A percentile compares a stretch with the other conserved stretches of the same genome.
phyloP scores from a whole-genome alignment of 2,113 vertebrate species.

The Triplophysa tibetana region DNA sequence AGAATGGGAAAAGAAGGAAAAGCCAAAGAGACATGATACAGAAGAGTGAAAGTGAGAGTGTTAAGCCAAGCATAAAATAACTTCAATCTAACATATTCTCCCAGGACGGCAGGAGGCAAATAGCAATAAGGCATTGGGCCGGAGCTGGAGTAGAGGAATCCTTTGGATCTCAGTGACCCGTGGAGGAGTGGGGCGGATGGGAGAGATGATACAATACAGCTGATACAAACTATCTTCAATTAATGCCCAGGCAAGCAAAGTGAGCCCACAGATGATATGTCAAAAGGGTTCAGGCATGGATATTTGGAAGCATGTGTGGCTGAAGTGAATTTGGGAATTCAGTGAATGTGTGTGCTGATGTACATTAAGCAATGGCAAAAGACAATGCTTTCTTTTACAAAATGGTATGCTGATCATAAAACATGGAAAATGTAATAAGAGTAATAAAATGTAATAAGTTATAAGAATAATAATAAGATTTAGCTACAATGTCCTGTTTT shows the following conservation, averaged over 20 bases:
- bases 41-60: slow-evolving; percentile 76
- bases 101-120: slow-evolving; percentile 68
- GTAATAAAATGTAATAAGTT: no score
- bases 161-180: slow-evolving; percentile 72
- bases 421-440: not conserved
- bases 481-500: slow-evolving; percentile 41
- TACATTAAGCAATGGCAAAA: not conserved
- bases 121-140: slow-evolving; percentile 64
- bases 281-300: slow-evolving; percentile 72
- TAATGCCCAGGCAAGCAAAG: slow-evolving; percentile 72
- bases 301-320: slow-evolving; percentile 50
- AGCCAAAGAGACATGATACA: slow-evolving; percentile 71
- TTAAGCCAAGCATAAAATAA: slow-evolving; percentile 78
- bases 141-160: slow-evolving; percentile 63
- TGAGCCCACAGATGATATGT: slow-evolving; percentile 73
- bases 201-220: slow-evolving; percentile 55
- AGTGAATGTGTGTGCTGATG: not conserved
- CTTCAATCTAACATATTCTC: slow-evolving; percentile 75
- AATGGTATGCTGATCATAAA: not conserved
- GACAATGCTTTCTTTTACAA: not conserved
- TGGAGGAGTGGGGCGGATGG: slow-evolving; percentile 70
- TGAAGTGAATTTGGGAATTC: slow-evolving; percentile 61
- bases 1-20: slow-evolving; percentile 44
- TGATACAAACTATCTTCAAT: slow-evolving; percentile 77
- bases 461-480: not conserved